Conservation (phyloP, 2,113 vertebrate species). For the Anthoscopus minutus region DNA sequence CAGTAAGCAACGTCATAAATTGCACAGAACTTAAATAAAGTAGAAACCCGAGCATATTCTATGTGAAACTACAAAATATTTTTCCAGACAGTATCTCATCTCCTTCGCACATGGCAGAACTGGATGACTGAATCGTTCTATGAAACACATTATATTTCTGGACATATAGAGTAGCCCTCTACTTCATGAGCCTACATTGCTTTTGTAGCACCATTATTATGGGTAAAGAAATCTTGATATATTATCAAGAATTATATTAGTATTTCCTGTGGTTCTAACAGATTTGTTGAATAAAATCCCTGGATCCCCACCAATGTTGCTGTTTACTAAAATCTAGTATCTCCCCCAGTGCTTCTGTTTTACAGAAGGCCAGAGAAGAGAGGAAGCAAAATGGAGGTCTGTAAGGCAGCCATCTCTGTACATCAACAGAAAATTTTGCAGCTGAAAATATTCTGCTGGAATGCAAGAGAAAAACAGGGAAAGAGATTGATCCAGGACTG, state of each 20-base stretch:
- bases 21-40: neutral
- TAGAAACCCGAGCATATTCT: neutral
- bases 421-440: neutral
- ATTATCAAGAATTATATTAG: neutral
- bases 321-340: neutral
- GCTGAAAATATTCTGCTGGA: neutral
- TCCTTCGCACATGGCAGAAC: neutral
- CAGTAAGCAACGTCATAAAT: neutral
- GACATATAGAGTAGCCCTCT: neutral
- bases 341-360: neutral
- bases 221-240: neutral
- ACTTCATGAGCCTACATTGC: neutral
- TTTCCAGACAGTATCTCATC: neutral
- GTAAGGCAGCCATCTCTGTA: neutral
- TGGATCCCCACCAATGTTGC: neutral
- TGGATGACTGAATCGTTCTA: neutral
- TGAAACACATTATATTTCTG: neutral
- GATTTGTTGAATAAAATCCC: neutral
- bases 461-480: neutral
- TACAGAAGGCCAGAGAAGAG: neutral
- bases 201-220: neutral
- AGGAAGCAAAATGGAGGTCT: neutral
- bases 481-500: neutral
- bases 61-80: neutral
- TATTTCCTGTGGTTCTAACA: neutral